These are phyloP conservation scores for Phrynocephalus guinanensis DNA, from an alignment of 2,797 vertebrate genomes.

Conservation along the genomic window DNA sequence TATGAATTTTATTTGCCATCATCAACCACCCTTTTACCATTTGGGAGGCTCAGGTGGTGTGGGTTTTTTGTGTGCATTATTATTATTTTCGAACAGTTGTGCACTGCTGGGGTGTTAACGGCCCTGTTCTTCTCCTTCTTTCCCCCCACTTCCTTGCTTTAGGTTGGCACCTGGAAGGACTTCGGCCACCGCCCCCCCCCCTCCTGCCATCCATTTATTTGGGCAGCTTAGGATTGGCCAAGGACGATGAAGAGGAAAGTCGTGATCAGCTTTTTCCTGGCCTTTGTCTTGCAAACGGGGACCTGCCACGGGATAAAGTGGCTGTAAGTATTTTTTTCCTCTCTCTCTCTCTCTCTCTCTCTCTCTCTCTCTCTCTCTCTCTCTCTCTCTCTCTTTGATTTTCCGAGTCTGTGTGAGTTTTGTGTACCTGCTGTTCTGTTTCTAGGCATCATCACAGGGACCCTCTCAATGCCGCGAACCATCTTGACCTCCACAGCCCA, in stretches of 20 bases:
- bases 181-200: neutral
- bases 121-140: neutral
- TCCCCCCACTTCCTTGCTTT: constrained; percentile 24
- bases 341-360: too few relatives aligned
- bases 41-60: constrained; percentile 58
- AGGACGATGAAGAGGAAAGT: constrained; percentile 81
- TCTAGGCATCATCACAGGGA: too few relatives aligned
- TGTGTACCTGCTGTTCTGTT: too few relatives aligned
- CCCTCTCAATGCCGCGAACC: too few relatives aligned
- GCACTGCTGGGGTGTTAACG: constrained; percentile 7
- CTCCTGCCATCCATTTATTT: neutral
- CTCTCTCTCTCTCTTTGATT: too few relatives aligned
- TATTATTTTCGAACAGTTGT: too few relatives aligned
- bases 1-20: constrained; percentile 37
- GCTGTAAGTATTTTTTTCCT: constrained; percentile 89
- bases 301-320: constrained; percentile 95
- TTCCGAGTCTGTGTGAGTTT: too few relatives aligned
- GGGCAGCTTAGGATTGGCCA: constrained; percentile 13
- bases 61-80: neutral
- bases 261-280: constrained; percentile 84
- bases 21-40: constrained; percentile 72
- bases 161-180: constrained; percentile 47
- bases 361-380: too few relatives aligned
- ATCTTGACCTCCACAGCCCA: too few relatives aligned
- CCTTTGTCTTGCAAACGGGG: constrained; percentile 87